Evolutionary conservation across 2,113 vertebrate genomes (phyloP), one percentile per base, ranked within the genome.

Genomic region (Cavia aperea): DNA sequence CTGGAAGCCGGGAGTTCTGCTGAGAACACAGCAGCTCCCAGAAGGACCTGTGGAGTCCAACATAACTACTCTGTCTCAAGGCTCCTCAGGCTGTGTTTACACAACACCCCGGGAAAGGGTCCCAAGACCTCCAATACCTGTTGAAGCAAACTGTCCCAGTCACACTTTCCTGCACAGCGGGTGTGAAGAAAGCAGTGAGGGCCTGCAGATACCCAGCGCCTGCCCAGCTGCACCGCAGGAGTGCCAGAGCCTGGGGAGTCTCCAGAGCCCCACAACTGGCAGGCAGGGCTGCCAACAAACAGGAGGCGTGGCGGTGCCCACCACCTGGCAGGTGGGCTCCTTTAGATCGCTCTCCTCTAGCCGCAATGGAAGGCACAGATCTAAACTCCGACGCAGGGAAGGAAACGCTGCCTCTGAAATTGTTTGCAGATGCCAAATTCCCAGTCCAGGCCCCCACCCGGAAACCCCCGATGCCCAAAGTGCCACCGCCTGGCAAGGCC

Each of bases 361-460:
- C 36, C 58, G 72, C 46, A 63, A 88, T 39, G 66, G 89, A 89
- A 89, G 86, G 81, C 16, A 54, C 88, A 23, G 68, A 81, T 60
- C 77, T 58, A 14, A 81, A 86, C 95, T 94, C 90, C 70, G 26
- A 68, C 39, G 46, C 86, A 62, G 11, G 68, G 24, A 54, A 77
- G 54, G 75, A 83, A 81, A 91, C 4, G 29, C 72, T 78, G 86
- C 86, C 94, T 90, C 58, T 79, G 81, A 65, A 90, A 95, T 43
- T 84, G 95, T 91, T 75, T 91, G 86, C 94, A 94, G 81, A 89
- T 51, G 92, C 94, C 94, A 89, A 93, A 95, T 88, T 94, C 96
- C 88, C 63, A 0, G n/a, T 31, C 63, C 90, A 75, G 91, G 92
- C 88, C 92, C 88, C 88, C 87, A 31, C 77, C 39, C 19, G 19